These are phyloP conservation scores for Cerastis rubricosa DNA, from an alignment of 2,888 invertebrate genomes.

Conservation along the genomic window DNA sequence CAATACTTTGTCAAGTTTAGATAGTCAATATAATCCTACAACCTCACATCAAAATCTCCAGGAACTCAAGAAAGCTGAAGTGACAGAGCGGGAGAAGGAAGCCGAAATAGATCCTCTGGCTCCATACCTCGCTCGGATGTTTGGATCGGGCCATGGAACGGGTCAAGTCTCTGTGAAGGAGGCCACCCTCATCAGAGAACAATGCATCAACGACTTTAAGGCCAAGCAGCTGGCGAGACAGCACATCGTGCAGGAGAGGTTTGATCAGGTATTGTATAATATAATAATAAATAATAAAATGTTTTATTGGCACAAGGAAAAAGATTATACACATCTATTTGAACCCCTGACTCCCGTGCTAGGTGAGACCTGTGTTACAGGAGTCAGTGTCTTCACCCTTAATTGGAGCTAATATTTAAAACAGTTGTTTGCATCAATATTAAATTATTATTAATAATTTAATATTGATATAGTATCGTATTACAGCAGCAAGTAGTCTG, in stretches of 20 bases:
- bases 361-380: too few relatives aligned
- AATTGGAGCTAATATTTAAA: too few relatives aligned
- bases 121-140: constrained; percentile 92
- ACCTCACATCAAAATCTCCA: constrained; percentile 60
- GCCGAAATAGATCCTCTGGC: constrained; percentile 92
- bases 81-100: constrained; percentile 91
- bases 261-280: constrained; percentile 89
- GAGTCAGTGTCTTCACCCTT: too few relatives aligned
- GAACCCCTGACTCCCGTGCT: too few relatives aligned
- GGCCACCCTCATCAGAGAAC: constrained; percentile 87
- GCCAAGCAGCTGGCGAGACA: constrained; percentile 91
- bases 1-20: background rate
- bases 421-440: too few relatives aligned
- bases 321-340: too few relatives aligned
- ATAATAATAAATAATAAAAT: too few relatives aligned
- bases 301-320: too few relatives aligned
- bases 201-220: constrained; percentile 93
- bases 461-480: background rate
- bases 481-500: background rate
- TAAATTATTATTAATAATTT: too few relatives aligned
- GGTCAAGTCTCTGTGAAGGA: constrained; percentile 86
- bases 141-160: constrained; percentile 84
- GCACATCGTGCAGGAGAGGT: constrained; percentile 92
- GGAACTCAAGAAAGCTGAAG: constrained; percentile 88
- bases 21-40: background rate